Base-by-base conservation (phyloP, 2,888 invertebrate species). In the Ectropis crepuscularia region DNA sequence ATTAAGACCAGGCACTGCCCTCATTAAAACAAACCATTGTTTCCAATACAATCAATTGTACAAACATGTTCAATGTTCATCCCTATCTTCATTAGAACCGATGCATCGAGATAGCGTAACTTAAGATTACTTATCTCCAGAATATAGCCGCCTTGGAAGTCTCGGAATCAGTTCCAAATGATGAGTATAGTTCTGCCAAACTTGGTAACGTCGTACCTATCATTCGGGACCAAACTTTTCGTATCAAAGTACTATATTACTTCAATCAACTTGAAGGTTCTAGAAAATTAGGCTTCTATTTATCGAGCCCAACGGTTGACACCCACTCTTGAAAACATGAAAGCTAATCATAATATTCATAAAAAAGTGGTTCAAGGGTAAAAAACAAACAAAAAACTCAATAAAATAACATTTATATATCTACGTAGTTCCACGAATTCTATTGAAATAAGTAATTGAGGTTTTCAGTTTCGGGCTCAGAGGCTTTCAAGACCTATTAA, bases 311-410 rank as follows among this genome's bases (percentile, higher is more conserved):
- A 6, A n/a, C 41, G 41, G 51, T 51, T 55, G 39, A 41, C 55
- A 55, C 47, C 47, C 55, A 55, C 47, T 47, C 47, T 6, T 41
- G 16, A 16, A 38, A 47, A 55, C 38, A 41, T 55, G 28, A 47
- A 47, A 36, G 47, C 16, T 42, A 54, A 59, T 62, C 57, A 62
- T 59, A 50, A 41, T 48, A 55, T 59, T 55, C 46, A 48, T 50
- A 54, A 58, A 51, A 39, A 51, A 39, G n/a, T 50, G 12, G 46
- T 36, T 36, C 49, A 62, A 62, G 65, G 61, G 45, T 43, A 48
- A 58, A 65, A 66, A 61, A 66, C 62, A 62, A 61, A 61, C 43
- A 28, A 53, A 57, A 48, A 42, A 36, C 10, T 11, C 48, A 47
- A 54, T 59, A 58, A 55, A 64, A 64, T 60, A 43, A 60, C 53